phyloP scores from a whole-genome alignment of 2,888 invertebrate species.

The Lumbricus terrestris region DNA sequence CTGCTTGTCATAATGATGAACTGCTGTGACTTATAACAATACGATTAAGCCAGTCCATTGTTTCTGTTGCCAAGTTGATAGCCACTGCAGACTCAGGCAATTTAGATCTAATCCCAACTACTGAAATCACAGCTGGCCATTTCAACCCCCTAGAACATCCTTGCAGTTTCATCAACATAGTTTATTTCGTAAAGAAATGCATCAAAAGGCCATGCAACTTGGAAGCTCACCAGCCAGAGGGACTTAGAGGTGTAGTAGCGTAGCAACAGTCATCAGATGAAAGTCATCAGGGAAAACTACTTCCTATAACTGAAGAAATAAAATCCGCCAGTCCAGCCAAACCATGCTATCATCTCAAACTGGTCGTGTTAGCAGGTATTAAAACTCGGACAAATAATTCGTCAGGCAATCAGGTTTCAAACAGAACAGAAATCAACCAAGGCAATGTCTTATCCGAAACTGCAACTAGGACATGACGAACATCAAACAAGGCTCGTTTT shows the following conservation, averaged over 20 bases:
- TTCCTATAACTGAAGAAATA: not conserved
- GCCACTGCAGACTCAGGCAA: not conserved
- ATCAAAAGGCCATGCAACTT: not conserved
- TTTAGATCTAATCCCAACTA: not conserved
- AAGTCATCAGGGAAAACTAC: not conserved
- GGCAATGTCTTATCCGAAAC: not conserved
- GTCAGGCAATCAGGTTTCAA: not conserved
- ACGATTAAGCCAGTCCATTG: not conserved
- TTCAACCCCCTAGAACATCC: not conserved
- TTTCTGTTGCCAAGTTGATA: not conserved
- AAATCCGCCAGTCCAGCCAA: not conserved
- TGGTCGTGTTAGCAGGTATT: not conserved
- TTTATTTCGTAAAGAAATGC: not conserved
- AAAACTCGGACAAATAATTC: not conserved
- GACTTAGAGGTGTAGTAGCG: no score
- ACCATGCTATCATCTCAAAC: not conserved
- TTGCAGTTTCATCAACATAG: not conserved
- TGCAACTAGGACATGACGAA: not conserved
- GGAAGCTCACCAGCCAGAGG: not conserved
- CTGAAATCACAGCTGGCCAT: not conserved
- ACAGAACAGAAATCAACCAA: not conserved
- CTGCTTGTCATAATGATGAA: not conserved
- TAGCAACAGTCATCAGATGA: not conserved
- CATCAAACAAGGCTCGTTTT: not conserved
- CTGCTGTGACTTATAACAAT: not conserved